Evolutionary conservation across 2,888 invertebrate genomes (phyloP), one percentile per base, ranked within the genome.

Genomic region (Pristionchus mayeri): DNA sequence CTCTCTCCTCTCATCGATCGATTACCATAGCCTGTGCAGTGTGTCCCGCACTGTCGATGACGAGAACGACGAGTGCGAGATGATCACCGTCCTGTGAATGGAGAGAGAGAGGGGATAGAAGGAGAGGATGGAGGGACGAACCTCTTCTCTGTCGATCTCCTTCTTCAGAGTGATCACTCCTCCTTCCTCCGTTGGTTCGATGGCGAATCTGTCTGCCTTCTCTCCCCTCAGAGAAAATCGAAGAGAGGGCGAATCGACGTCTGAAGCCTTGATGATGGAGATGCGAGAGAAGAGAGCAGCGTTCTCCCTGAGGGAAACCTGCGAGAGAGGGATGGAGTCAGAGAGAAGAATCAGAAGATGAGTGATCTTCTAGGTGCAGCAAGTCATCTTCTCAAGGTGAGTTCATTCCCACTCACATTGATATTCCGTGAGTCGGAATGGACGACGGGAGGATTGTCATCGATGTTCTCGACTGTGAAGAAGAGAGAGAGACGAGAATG

Each of bases 81-180:
- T 30, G 9, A 50, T 82, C 67, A 24, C 82, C 82, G 34, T 67
- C 67, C 50, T 63, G 60, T 4, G 30, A 27, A 63, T 63, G 13
- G 60, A 63, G 27, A 30, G 24, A n/a, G n/a, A n/a, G n/a, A n/a
- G n/a, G n/a, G n/a, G n/a, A n/a, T n/a, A n/a, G n/a, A n/a, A n/a
- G n/a, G n/a, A n/a, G n/a, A n/a, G 24, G 13, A 57, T 27, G 4
- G 24, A 0, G 2, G n/a, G 9, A 24, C 27, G 2, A 11, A 63
- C 60, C 60, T 67, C 37, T 21, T 82, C 82, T n/a, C 82, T 63
- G 50, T 82, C 82, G 13, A 82, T 40, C 21, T 30, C 57, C 27
- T 57, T 40, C 57, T 80, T 27, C 37, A 80, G 13, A 30, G 37
- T 80, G 11, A 80, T 48, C 11, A 80, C 37, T 37, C 52, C 80